Conservation (phyloP, 2,888 invertebrate species). For the Hypsopygia costalis region DNA sequence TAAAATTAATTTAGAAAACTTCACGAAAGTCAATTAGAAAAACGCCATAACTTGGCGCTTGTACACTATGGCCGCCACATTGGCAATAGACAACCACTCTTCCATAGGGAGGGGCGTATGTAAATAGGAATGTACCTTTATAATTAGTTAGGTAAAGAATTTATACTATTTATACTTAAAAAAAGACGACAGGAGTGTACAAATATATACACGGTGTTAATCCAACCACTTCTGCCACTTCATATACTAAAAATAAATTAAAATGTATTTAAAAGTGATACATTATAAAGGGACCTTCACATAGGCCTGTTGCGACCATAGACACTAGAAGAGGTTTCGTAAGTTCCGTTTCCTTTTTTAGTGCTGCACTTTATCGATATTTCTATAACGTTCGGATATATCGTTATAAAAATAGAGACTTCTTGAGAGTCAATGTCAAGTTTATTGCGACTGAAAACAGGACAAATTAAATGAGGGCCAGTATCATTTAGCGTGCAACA, state of each 20-base stretch:
- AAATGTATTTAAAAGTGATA: not conserved
- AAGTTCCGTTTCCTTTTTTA: slow-evolving; percentile 51
- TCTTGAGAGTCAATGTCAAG: too few species aligned
- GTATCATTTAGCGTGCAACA: too few species aligned
- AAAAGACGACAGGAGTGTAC: too few species aligned
- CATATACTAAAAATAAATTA: too few species aligned
- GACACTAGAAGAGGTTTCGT: slow-evolving; percentile 22
- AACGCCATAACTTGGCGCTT: slow-evolving; percentile 72
- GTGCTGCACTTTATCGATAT: slow-evolving; percentile 35
- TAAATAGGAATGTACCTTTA: too few species aligned
- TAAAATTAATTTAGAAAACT: slow-evolving; percentile 42
- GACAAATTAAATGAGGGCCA: too few species aligned
- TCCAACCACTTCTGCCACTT: too few species aligned
- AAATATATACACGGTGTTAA: too few species aligned
- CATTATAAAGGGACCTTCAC: not conserved
- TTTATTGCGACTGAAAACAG: too few species aligned
- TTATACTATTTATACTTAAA: too few species aligned
- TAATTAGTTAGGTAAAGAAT: too few species aligned
- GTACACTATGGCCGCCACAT: slow-evolving; percentile 60
- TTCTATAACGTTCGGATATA: not conserved
- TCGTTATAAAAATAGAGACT: not conserved
- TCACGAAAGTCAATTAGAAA: slow-evolving; percentile 53
- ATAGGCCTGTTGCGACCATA: slow-evolving; percentile 13
- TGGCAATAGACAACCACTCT: slow-evolving; percentile 58
- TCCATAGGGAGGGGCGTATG: slow-evolving; percentile 21